A percentile compares a stretch with the other conserved stretches of the same genome.
These are phyloP conservation scores for Verasper variegatus DNA, from an alignment of 2,113 vertebrate species.

Conservation along the genomic window DNA sequence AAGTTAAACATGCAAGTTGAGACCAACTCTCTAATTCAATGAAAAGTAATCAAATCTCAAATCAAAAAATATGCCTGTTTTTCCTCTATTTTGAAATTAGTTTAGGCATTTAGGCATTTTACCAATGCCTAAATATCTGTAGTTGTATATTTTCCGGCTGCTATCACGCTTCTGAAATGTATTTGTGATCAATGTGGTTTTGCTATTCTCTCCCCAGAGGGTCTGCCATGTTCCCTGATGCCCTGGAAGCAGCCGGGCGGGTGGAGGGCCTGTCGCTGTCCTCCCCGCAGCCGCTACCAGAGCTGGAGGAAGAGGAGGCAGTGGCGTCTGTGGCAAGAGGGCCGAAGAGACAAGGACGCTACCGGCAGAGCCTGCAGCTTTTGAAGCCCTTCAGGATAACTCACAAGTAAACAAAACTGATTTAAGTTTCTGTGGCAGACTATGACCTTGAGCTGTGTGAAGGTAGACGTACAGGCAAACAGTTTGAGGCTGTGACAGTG, in stretches of 20 bases:
- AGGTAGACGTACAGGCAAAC: background rate
- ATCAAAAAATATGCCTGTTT: background rate
- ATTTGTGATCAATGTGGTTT: background rate
- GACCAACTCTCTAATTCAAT: background rate
- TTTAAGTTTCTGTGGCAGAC: conserved; percentile 1
- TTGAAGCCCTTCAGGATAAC: conserved; percentile 86
- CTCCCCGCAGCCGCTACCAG: conserved; percentile 58
- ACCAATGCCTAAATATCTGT: background rate
- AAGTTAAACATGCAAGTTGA: background rate
- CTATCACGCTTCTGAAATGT: background rate
- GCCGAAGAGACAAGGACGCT: conserved; percentile 75
- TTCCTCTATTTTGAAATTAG: background rate
- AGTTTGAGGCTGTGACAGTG: background rate
- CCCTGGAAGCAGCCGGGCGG: conserved; percentile 75
- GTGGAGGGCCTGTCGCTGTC: conserved; percentile 80
- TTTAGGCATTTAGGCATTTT: no score
- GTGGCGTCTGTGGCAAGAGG: conserved; percentile 46
- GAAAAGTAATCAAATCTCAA: background rate
- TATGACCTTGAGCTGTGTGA: conserved; percentile 10
- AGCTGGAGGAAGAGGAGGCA: conserved; percentile 75
- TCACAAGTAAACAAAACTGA: conserved; percentile 79
- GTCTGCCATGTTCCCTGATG: conserved; percentile 77
- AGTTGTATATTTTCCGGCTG: background rate
- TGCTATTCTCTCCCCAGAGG: conserved; percentile 39
- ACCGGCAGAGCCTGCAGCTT: conserved; percentile 83